phyloP scores from a whole-genome alignment of 2,797 vertebrate genomes.

The Xenopus petersii region DNA sequence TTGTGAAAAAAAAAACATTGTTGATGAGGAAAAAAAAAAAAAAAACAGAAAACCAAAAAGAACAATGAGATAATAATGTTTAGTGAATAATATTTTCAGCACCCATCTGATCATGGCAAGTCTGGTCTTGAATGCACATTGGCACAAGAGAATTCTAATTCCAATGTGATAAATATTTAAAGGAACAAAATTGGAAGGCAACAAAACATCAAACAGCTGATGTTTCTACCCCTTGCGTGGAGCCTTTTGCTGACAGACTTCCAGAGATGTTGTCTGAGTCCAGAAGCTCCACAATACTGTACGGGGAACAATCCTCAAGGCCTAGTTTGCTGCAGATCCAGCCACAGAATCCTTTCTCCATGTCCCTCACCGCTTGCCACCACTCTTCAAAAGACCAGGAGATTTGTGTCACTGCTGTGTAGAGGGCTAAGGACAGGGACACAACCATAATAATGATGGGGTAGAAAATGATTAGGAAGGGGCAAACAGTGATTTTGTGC shows the following conservation, averaged over 20 bases:
- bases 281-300: constrained; percentile 93
- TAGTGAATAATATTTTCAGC: too few species aligned
- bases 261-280: constrained; percentile 90
- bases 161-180: too few species aligned
- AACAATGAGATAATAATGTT: too few species aligned
- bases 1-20: too few species aligned
- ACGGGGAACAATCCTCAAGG: constrained; percentile 93
- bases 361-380: constrained; percentile 88
- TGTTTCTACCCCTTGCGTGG: constrained; percentile 80
- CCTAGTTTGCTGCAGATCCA: constrained; percentile 95
- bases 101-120: too few species aligned
- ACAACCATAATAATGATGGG: constrained; percentile 91
- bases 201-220: constrained; percentile 77
- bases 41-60: too few species aligned
- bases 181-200: too few species aligned
- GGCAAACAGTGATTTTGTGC: constrained; percentile 95
- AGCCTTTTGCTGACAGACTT: constrained; percentile 80
- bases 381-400: constrained; percentile 92
- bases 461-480: constrained; percentile 96
- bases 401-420: constrained; percentile 87
- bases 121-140: too few species aligned
- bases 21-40: too few species aligned
- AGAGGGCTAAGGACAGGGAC: constrained; percentile 84
- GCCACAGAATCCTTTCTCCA: constrained; percentile 98
- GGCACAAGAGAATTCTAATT: too few species aligned